Base-by-base conservation (phyloP, 2,797 vertebrate genomes). In the Argyrosomus regius region DNA sequence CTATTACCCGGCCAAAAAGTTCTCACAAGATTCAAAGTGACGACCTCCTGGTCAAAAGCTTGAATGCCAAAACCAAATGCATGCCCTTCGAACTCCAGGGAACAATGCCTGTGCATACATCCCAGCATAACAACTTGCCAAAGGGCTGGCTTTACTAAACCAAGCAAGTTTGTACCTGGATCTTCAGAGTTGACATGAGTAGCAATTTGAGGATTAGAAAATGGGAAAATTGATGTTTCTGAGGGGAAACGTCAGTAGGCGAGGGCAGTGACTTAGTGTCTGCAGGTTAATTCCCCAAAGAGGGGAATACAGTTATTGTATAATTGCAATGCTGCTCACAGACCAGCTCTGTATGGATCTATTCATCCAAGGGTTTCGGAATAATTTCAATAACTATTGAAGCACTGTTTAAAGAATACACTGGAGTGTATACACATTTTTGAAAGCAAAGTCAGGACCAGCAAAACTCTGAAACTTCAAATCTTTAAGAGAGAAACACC, bases 171-270 rank as follows among this genome's bases (percentile, higher is more conserved):
- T 84, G 78, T 89, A 84, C 85, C 73, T 87, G 88, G 87, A 81
- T 81, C 75, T 67, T 72, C 63, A 60, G 1, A 77, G 58, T n/a
- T 89, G 81, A 90, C 88, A 79, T 52, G 62, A 88, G 83, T 59
- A 80, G 83, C 68, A 92, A 92, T 92, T 93, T 92, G 73, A 85
- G 80, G 89, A 91, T 91, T 92, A 93, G 78, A 88, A 87, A 80
- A 87, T 60, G 41, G 72, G 74, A 79, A 91, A 89, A 87, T 82
- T 69, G 13, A 75, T 84, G 84, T 91, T 91, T 93, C 70, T 77
- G 61, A 80, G 64, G 76, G 83, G 58, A 83, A 86, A 76, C n/a
- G 53, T 72, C 78, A 85, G 83, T 9, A 80, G 82, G 82, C 62
- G 24, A 81, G 72, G 78, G 83, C 81, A 82, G 78, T 85, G 81